Conservation (phyloP, 2,888 invertebrate genomes). For the Caenorhabditis sinica region DNA sequence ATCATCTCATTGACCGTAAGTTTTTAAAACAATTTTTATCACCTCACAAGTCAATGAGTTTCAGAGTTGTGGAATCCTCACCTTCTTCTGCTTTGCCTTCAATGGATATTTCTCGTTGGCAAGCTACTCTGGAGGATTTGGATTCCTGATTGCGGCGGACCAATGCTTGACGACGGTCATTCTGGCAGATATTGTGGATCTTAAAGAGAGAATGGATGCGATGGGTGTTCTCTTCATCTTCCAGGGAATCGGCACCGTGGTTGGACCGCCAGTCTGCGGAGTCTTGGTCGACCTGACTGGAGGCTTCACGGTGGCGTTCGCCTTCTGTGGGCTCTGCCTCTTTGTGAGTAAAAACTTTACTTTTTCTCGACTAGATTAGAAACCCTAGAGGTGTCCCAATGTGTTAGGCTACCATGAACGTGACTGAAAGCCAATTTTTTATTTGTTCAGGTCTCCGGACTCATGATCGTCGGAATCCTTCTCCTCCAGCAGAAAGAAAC, state of each 20-base stretch:
- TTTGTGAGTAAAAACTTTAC: constrained; percentile 56
- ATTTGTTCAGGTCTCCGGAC: constrained; percentile 70
- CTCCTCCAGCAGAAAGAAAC: constrained; percentile 66
- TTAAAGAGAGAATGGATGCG: constrained; percentile 96
- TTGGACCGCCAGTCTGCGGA: constrained; percentile 90
- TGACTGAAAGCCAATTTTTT: not conserved
- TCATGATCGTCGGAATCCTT: constrained; percentile 82
- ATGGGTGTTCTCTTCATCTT: constrained; percentile 97
- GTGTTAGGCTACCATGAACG: not conserved
- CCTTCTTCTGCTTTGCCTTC: constrained; percentile 90
- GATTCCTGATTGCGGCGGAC: constrained; percentile 86
- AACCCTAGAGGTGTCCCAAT: not conserved
- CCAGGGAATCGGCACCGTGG: constrained; percentile 92
- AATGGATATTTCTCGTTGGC: constrained; percentile 89
- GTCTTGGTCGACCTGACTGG: constrained; percentile 89
- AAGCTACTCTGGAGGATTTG: constrained; percentile 89
- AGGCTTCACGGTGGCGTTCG: constrained; percentile 93
- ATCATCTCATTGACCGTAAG: constrained; percentile 90
- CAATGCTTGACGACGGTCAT: constrained; percentile 98
- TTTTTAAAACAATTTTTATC: no score
- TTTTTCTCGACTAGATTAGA: not conserved
- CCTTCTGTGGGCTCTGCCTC: constrained; percentile 88
- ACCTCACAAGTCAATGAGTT: constrained; percentile 3
- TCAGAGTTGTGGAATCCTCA: constrained; percentile 92
- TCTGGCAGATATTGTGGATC: constrained; percentile 94